A percentile compares a stretch with the other conserved stretches of the same genome.
Evolutionary conservation across 2,888 invertebrate species (phyloP).

Genomic region (Byasa hedistus): DNA sequence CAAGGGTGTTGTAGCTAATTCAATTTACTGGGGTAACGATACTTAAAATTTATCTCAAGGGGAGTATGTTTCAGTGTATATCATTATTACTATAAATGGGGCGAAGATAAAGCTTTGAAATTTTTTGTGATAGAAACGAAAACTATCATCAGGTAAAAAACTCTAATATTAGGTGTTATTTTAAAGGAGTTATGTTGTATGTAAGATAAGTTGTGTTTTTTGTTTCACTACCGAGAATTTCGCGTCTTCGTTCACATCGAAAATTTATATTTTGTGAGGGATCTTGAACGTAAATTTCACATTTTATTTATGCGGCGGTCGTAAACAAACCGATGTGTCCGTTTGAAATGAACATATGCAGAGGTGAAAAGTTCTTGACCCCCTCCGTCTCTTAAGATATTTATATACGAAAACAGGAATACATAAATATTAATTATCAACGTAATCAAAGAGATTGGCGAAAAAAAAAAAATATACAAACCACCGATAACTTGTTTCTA

Average conservation of each 20-base stretch:
- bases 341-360: slow-evolving; percentile 13
- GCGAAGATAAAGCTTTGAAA: no score
- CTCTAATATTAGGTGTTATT: no score
- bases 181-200: not conserved
- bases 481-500: not conserved
- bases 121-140: no score
- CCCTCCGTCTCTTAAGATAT: slow-evolving; percentile 14
- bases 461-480: not conserved
- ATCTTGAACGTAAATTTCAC: slow-evolving; percentile 16
- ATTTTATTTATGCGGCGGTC: slow-evolving; percentile 15
- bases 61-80: no score
- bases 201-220: not conserved
- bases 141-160: no score
- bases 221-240: not conserved
- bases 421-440: slow-evolving; percentile 23
- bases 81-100: no score
- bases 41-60: no score
- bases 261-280: slow-evolving; percentile 12
- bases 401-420: slow-evolving; percentile 17
- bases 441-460: not conserved
- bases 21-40: no score
- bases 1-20: no score
- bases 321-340: slow-evolving; percentile 12
- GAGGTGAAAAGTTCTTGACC: slow-evolving; percentile 30
- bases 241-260: not conserved